A percentile compares a stretch with the other conserved stretches of the same genome.
phyloP scores from a whole-genome alignment of 2,113 vertebrate species.

The Motacilla tschutschensis region DNA sequence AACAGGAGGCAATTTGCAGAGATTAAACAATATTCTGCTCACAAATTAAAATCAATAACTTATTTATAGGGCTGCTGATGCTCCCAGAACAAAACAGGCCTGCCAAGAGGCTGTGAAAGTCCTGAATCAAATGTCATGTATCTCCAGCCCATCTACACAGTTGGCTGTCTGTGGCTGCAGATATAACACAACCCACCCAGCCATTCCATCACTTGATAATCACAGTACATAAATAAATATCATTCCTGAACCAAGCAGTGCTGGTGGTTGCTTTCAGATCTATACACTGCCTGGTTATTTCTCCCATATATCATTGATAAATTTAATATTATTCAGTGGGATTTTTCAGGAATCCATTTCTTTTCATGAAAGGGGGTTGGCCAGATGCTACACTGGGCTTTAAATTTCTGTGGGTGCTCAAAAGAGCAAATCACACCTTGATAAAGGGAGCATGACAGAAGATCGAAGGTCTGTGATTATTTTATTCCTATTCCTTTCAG shows the following conservation, averaged over 20 bases:
- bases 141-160: neutral
- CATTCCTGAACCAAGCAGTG: neutral
- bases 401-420: neutral
- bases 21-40: constrained; percentile 42
- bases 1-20: neutral
- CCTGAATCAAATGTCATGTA: neutral
- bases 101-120: constrained; percentile 12
- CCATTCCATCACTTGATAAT: neutral
- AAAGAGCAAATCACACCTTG: neutral
- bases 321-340: neutral
- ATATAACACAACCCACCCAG: neutral
- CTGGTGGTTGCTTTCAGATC: neutral
- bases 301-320: neutral
- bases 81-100: neutral
- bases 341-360: neutral
- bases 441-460: neutral
- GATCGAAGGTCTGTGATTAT: neutral
- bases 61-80: constrained; percentile 39
- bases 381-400: neutral
- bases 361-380: neutral
- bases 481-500: neutral
- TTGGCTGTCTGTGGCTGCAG: neutral
- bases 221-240: neutral
- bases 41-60: constrained; percentile 60
- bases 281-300: neutral